Evolutionary conservation across 2,797 vertebrate species (phyloP), one percentile per base, ranked within the genome.

Genomic region (Helostoma temminkii): DNA sequence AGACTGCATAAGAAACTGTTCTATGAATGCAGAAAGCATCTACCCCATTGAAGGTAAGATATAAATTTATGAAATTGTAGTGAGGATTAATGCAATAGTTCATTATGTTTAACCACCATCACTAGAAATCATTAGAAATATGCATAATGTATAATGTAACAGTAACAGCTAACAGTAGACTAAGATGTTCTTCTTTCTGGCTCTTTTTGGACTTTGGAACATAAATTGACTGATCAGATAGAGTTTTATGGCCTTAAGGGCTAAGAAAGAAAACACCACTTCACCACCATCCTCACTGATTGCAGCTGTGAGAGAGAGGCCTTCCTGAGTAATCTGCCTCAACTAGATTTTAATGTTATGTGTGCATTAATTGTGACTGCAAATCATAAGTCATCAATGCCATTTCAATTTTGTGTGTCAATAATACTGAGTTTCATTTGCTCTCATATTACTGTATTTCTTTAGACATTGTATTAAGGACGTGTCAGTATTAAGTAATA

Each of bases 1-100:
- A 50, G 62, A 92, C 0, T 90, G 82, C 68, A 79, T 91, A 16
- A 90, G 81, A 66, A 94, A 89, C 82, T 95, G 93, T 65, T 93
- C 92, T 0, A 0, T 0, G 4, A 82, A 18, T 2, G 72, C 47
- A 24, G 80, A 79, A 5, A 0, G 1, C 0, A 2, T 76, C 24
- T 95, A 91, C 72, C 93, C 93, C 10, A 2, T 1, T 47, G 50
- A 91, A 1, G 73, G 93, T 94, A 80, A 93, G 87, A 80, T 46
- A 80, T 47, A 3, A n/a, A 32, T 60, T 55, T 25, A 26, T 73
- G 19, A 32, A 57, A 21, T n/a, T 7, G 42, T 8, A 45, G 1
- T 43, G 1, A 45, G 21, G 2, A 45, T 28, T 4, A 39, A 57
- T 42, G n/a, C 5, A 32, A 18, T 3, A 4, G n/a, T 30, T 58